Evolutionary conservation across 2,888 invertebrate genomes (phyloP).

Genomic region (Pristionchus arcanus): DNA sequence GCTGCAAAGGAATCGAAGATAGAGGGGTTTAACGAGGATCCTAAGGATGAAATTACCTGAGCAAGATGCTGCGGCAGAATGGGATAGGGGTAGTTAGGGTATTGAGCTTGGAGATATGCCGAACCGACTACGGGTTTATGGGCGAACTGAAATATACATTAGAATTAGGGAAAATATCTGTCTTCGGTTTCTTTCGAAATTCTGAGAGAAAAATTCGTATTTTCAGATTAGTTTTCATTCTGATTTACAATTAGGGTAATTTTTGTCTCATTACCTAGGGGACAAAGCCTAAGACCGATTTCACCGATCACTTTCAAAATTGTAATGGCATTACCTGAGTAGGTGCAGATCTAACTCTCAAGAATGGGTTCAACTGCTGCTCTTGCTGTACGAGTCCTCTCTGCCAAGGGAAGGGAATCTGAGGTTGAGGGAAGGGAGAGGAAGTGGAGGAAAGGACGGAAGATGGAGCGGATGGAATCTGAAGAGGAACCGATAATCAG

Average conservation of each 20-base stretch:
- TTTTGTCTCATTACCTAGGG: too few species aligned
- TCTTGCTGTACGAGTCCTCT: slow-evolving; percentile 13
- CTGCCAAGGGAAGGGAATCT: slow-evolving; percentile 32
- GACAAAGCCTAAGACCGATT: too few species aligned
- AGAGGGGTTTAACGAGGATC: background rate
- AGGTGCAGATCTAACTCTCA: slow-evolving; percentile 32
- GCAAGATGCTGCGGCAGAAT: background rate
- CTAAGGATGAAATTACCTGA: background rate
- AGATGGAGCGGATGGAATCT: background rate
- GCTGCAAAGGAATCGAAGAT: background rate
- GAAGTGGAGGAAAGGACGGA: slow-evolving; percentile 33
- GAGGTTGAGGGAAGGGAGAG: slow-evolving; percentile 35
- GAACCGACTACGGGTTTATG: slow-evolving; percentile 7
- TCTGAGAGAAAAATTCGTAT: too few species aligned
- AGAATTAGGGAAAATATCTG: too few species aligned
- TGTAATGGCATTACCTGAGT: background rate
- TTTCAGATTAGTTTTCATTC: too few species aligned
- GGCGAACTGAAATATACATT: background rate
- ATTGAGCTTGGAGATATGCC: background rate
- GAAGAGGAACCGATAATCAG: background rate
- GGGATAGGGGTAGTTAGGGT: slow-evolving; percentile 22
- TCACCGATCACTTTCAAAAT: too few species aligned
- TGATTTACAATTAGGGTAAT: too few species aligned
- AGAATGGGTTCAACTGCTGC: background rate
- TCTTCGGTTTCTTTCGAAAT: too few species aligned